phyloP scores from a whole-genome alignment of 2,888 invertebrate genomes.

The Acutogordius australiensis region DNA sequence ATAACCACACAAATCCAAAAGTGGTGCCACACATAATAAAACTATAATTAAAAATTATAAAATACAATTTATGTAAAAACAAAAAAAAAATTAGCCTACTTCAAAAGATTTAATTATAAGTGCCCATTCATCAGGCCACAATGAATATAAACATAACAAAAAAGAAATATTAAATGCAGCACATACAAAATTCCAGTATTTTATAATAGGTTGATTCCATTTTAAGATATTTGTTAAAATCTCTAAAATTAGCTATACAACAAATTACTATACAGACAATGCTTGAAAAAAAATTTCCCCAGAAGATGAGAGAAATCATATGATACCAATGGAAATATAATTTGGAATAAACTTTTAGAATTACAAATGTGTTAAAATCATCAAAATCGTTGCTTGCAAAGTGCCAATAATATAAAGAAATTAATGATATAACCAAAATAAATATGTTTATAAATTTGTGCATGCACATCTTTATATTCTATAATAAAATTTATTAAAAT shows the following conservation, averaged over 20 bases:
- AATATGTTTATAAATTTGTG: too few relatives aligned
- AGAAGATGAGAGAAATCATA: not conserved
- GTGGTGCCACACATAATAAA: not conserved
- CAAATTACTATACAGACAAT: not conserved
- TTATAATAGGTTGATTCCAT: not conserved
- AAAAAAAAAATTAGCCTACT: not conserved
- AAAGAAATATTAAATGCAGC: not conserved
- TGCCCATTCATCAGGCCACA: not conserved
- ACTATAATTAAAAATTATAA: not conserved
- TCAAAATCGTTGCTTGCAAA: constrained; percentile 2
- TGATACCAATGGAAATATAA: not conserved
- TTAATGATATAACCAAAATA: not conserved
- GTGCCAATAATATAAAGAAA: not conserved
- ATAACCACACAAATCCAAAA: not conserved
- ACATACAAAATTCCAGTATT: not conserved
- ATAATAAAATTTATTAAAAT: too few relatives aligned
- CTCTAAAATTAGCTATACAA: too few relatives aligned
- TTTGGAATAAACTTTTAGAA: not conserved
- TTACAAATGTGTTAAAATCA: constrained; percentile 2
- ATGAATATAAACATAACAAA: not conserved
- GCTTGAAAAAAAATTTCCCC: not conserved
- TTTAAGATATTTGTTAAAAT: not conserved
- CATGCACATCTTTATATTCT: too few relatives aligned
- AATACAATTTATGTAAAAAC: not conserved
- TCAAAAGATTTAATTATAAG: not conserved